Conservation (phyloP, 2,797 vertebrate genomes). For the Nannoperca australis region DNA sequence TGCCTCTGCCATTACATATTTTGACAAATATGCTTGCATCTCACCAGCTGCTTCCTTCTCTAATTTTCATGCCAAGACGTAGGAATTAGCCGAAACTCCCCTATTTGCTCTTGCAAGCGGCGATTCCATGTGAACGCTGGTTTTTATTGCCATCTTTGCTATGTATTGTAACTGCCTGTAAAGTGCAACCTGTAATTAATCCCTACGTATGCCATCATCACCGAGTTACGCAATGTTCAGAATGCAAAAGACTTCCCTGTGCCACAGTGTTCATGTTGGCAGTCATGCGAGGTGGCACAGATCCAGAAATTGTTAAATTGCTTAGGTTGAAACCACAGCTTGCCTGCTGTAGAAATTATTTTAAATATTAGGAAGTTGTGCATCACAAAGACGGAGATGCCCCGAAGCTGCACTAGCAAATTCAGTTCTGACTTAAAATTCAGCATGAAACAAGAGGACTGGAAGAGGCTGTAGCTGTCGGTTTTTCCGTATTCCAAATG, state of each 20-base stretch:
- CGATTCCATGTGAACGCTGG: conserved; percentile 13
- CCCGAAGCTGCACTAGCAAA: not conserved
- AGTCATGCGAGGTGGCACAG: conserved; percentile 9
- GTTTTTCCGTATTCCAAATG: conserved; percentile 9
- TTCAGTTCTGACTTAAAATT: conserved; percentile 1
- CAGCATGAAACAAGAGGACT: conserved; percentile 2
- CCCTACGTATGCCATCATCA: conserved; percentile 37
- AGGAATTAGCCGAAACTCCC: conserved; percentile 31
- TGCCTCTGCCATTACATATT: conserved; percentile 66
- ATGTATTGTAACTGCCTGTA: conserved; percentile 30
- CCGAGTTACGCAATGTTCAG: conserved; percentile 45
- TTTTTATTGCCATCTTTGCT: conserved; percentile 53
- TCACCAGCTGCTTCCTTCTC: conserved; percentile 70
- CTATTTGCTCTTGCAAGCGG: conserved; percentile 30
- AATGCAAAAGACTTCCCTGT: conserved; percentile 9
- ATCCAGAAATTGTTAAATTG: conserved; percentile 33
- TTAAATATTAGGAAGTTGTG: conserved; percentile 18
- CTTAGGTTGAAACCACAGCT: conserved; percentile 28
- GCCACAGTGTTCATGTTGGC: conserved; percentile 26
- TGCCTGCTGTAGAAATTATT: conserved; percentile 25
- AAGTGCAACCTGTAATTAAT: conserved; percentile 57
- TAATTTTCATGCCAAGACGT: conserved; percentile 47
- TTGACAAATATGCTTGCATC: conserved; percentile 56
- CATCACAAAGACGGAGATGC: conserved; percentile 9
- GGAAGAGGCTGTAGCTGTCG: not conserved